Base-by-base conservation (phyloP, 2,888 invertebrate species). In the Leptopterna dolabrata region DNA sequence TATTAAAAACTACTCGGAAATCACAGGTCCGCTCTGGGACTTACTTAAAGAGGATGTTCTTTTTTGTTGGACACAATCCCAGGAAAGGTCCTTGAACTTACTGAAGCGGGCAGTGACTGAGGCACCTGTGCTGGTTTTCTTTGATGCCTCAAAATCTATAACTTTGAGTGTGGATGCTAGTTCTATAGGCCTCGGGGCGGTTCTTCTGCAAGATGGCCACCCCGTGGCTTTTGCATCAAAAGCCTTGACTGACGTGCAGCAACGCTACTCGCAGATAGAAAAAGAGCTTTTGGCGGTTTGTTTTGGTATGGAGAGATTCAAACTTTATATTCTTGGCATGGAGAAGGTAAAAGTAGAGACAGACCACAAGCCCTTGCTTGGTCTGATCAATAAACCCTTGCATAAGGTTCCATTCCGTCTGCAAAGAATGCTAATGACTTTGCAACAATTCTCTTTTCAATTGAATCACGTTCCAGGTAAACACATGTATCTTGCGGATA, bases 251-350 rank as follows among this genome's bases (percentile, higher is more conserved):
- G 76, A 88, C 45, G 89, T 90, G 41, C 91, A 91, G 87, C 89
- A 90, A 88, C 91, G 90, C 51, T 91, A 91, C 89, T 90, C 91
- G 2, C 91, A 92, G 90, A 91, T 92, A 9, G 91, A 92, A 89
- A 92, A 92, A 88, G 91, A 92, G 89, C 86, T 91, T 1, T 89
- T 92, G 81, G 90, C 63, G 89, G 90, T 80, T 19, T 80, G 80
- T 80, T 80, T 80, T 80, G 80, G 80, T 9, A 41, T 19, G 9
- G 80, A 80, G 86, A 91, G 91, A 88, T 92, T 91, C 89, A 91
- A 91, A 89, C 90, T 90, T 55, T 91, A 90, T n/a, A 55, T 89
- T 24, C 78, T 87, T 82, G 89, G 89, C 19, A 88, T 76, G 76
- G 73, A 87, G 24, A 24, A 7, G 27, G 84, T 87, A 29, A 51